Percentiles rank a stretch among this genome's conserved stretches.
Evolutionary conservation across 2,797 vertebrate genomes (phyloP).

Genomic region (Clamator glandarius): DNA sequence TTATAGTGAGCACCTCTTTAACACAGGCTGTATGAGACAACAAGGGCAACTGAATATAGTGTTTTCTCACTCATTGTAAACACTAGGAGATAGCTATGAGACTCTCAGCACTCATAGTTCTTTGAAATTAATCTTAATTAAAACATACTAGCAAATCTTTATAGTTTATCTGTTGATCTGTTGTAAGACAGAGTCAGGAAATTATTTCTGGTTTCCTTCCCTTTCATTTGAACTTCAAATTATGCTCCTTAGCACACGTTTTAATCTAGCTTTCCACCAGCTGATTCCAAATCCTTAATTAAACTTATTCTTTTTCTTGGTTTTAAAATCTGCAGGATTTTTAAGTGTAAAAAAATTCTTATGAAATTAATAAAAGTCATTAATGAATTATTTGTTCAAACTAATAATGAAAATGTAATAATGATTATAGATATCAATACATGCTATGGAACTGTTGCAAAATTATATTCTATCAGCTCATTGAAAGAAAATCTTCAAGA

Average conservation of each 20-base stretch:
- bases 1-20: not conserved
- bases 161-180: not conserved
- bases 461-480: not conserved
- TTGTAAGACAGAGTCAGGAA: not conserved
- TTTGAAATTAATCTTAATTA: not conserved
- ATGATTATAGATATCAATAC: not conserved
- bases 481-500: not conserved
- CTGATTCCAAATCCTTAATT: not conserved
- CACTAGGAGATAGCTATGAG: not conserved
- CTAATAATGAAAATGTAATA: not conserved
- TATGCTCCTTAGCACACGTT: not conserved
- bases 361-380: not conserved
- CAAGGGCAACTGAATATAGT: not conserved
- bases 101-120: rapidly evolving
- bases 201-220: not conserved
- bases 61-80: not conserved
- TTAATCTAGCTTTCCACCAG: not conserved
- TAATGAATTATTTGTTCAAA: conserved; percentile 38
- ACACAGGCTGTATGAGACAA: not conserved
- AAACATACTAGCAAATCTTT: not conserved
- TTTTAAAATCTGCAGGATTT: not conserved
- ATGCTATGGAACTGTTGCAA: not conserved
- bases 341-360: not conserved
- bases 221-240: conserved; percentile 1
- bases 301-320: not conserved